Base-by-base conservation (phyloP, 1,140 invertebrate species). In the Ceratitis capitata region DNA sequence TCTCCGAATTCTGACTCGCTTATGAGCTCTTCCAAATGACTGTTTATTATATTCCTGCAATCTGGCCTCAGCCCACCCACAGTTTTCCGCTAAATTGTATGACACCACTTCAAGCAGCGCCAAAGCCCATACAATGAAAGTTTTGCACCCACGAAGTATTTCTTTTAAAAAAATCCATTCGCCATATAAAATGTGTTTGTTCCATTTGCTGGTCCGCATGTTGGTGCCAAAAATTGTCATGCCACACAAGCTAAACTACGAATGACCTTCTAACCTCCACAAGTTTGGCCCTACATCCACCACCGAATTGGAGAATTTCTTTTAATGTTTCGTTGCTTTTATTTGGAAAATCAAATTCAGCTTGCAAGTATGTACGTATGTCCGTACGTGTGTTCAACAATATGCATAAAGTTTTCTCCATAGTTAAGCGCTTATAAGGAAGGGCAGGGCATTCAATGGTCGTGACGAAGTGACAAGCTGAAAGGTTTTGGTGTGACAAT, bases 391-490 rank as follows among this genome's bases (percentile, higher is more conserved):
- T 35, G 14, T 1, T 6, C 1, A 64, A 26, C 23, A n/a, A n/a
- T 64, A 23, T 64, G 58, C 14, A 64, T 64, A 26, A 56, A 23
- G 19, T n/a, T 32, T 64, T 32, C 23, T 64, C 23, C 29, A 64
- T 32, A 64, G 9, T 78, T 45, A 35, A 78, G 23, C 19, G 23
- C 69, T 78, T 78, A 78, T 78, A 78, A 78, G 69, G 69, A 78
- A 78, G 69, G 69, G 69, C 69, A 78, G 39, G 69, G 69, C 69
- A 78, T 78, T 23, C 19, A 45, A 16, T 78, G 35, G 69, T 78
- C 69, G 69, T 78, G 69, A 78, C 69, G 69, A 78, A 78, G 39
- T 78, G 69, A 78, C 69, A 78, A 78, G 32, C 69, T 39, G 32
- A 45, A 47, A 39, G 14, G 69, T 23, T 64, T 78, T 45, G 69